A percentile compares a stretch with the other conserved stretches of the same genome.
Evolutionary conservation across 2,113 vertebrate genomes (phyloP).

Genomic region (Pristiophorus japonicus): DNA sequence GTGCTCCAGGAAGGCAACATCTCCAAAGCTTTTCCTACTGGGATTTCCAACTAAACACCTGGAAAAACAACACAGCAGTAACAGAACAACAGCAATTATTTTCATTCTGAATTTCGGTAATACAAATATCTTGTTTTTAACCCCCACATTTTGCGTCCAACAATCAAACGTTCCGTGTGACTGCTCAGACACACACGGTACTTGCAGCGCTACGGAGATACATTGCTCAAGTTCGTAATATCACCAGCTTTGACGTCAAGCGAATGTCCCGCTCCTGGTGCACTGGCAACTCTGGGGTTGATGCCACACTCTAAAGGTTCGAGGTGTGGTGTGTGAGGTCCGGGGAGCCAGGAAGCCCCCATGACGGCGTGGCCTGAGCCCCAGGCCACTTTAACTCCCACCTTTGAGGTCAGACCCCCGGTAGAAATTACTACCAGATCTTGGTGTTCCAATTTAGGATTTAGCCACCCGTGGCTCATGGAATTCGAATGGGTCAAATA

Average conservation of each 20-base stretch:
- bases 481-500: background rate
- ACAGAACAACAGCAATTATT: slow-evolving; percentile 36
- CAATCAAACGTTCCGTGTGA: background rate
- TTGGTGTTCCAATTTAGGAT: background rate
- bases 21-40: slow-evolving; percentile 74
- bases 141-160: background rate
- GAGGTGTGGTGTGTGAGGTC: background rate
- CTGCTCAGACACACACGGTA: background rate
- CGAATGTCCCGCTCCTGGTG: background rate
- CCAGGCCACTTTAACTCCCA: background rate
- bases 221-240: background rate
- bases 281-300: background rate
- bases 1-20: slow-evolving; percentile 80
- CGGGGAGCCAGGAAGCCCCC: background rate
- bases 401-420: background rate
- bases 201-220: background rate
- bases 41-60: slow-evolving; percentile 78
- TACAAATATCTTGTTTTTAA: background rate
- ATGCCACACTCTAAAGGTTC: background rate
- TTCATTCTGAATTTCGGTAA: too few species aligned
- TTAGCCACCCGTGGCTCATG: background rate
- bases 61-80: background rate
- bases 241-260: background rate
- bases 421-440: background rate
- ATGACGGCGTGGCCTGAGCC: background rate